Conservation (phyloP, 2,797 vertebrate species). For the Leptoclinus maculatus region DNA sequence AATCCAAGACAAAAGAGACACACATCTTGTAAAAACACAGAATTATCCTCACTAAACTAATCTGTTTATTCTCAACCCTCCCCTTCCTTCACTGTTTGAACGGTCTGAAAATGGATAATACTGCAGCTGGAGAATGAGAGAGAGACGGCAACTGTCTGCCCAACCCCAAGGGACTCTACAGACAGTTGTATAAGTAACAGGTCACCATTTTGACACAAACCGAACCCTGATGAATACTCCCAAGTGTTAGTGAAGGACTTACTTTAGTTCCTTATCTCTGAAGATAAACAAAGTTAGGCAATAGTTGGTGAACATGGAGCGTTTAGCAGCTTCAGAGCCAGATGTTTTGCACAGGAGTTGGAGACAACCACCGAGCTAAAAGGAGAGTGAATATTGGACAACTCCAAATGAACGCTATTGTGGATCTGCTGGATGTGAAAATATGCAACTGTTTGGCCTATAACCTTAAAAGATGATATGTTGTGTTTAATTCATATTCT, state of each 20-base stretch:
- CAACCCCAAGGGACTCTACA: background rate
- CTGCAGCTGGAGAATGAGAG: conserved; percentile 41
- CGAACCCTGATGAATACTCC: background rate
- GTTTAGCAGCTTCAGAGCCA: background rate
- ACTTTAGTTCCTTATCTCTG: background rate
- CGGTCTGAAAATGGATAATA: conserved; percentile 34
- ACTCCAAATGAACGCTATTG: background rate
- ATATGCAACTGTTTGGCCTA: background rate
- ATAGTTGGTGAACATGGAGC: background rate
- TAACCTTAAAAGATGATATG: background rate
- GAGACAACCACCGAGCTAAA: background rate
- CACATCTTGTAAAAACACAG: conserved; percentile 37
- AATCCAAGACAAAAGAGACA: conserved; percentile 45
- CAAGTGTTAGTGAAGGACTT: background rate
- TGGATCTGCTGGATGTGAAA: background rate
- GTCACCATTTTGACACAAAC: conserved; percentile 33
- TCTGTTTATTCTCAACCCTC: conserved; percentile 43
- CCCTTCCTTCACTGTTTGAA: conserved; percentile 40
- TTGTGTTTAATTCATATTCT: background rate
- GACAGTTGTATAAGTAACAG: conserved; percentile 43
- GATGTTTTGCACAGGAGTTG: background rate
- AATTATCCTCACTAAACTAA: conserved; percentile 32
- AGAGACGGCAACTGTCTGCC: conserved; percentile 21
- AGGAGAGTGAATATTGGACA: background rate
- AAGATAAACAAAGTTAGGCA: conserved; percentile 4